Evolutionary conservation across 2,113 vertebrate genomes (phyloP), one percentile per base, ranked within the genome.

Genomic region (Aptenodytes forsteri): DNA sequence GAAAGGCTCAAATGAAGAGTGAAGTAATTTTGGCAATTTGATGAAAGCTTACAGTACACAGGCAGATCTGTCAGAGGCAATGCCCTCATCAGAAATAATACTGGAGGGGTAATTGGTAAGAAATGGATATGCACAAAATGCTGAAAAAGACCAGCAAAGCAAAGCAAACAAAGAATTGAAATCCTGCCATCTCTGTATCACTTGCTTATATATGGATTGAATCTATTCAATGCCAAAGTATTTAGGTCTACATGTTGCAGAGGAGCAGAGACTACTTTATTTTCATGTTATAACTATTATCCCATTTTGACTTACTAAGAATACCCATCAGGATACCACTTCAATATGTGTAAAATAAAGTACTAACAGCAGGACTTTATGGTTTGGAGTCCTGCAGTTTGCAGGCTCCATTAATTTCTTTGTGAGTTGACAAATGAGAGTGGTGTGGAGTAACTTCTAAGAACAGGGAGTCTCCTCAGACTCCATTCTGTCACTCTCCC

Each of bases 51-150:
- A 47, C 42, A 56, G 26, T 56, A 40, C 27, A 50, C n/a, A 89
- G 47, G 36, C 49, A 91, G 70, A 87, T 76, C 65, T 83, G 44
- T 89, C 87, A 92, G 67, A 96, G 61, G 78, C 83, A 93, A 75
- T 73, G 38, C 17, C 30, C 30, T 85, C 65, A 64, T 58, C 47
- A 85, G 54, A 94, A 94, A 47, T 86, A 91, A 87, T 44, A 40
- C 12, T 79, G 44, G 20, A 79, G 47, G 49, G 10, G 61, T 69
- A 93, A 93, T 18, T 94, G 65, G 38, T 84, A 87, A 88, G 46
- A 96, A 96, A 89, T 42, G 6, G 50, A 78, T 94, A 95, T 29
- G 34, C 32, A 83, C 44, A 52, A 94, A 95, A 87, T 65, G 38
- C 42, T 88, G 38, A 46, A 75, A 85, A 87, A 81, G 59, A 94